phyloP scores from a whole-genome alignment of 2,888 invertebrate genomes.

The Exocentrus adspersus region DNA sequence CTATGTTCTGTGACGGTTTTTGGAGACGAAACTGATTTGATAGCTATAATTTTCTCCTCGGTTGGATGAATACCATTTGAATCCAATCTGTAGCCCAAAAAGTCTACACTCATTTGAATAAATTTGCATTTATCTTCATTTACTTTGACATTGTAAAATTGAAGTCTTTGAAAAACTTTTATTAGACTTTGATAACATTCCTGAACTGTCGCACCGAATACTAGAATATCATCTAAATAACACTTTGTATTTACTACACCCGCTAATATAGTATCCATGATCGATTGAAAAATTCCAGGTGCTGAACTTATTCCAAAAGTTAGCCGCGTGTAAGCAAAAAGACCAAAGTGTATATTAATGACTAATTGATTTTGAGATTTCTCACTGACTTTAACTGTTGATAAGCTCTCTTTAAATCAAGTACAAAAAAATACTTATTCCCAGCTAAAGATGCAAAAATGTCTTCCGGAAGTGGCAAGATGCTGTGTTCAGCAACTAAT shows the following conservation, averaged over 20 bases:
- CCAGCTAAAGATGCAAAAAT: too few species aligned
- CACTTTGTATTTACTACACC: slow-evolving; percentile 31
- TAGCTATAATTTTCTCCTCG: not conserved
- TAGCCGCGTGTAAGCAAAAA: slow-evolving; percentile 46
- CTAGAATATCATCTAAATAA: slow-evolving; percentile 48
- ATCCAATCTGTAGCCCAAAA: slow-evolving; percentile 41
- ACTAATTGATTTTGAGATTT: slow-evolving; percentile 44
- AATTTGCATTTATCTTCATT: slow-evolving; percentile 46
- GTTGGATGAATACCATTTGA: slow-evolving; percentile 24
- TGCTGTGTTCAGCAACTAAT: too few species aligned
- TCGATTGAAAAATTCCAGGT: slow-evolving; percentile 46
- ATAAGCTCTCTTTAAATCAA: slow-evolving; percentile 51
- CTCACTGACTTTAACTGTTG: slow-evolving; percentile 47
- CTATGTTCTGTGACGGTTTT: too few species aligned
- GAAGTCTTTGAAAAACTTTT: slow-evolving; percentile 35
- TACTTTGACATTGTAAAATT: slow-evolving; percentile 41
- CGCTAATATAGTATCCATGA: slow-evolving; percentile 39
- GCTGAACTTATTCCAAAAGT: slow-evolving; percentile 49
- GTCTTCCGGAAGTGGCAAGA: too few species aligned
- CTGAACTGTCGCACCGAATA: slow-evolving; percentile 32
- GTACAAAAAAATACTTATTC: too few species aligned
- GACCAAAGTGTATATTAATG: slow-evolving; percentile 50
- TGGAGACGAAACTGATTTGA: not conserved
- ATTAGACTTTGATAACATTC: slow-evolving; percentile 26
- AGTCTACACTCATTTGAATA: slow-evolving; percentile 39